A percentile compares a stretch with the other conserved stretches of the same genome.
phyloP scores from a whole-genome alignment of 2,797 vertebrate species.

The Platalea minor region DNA sequence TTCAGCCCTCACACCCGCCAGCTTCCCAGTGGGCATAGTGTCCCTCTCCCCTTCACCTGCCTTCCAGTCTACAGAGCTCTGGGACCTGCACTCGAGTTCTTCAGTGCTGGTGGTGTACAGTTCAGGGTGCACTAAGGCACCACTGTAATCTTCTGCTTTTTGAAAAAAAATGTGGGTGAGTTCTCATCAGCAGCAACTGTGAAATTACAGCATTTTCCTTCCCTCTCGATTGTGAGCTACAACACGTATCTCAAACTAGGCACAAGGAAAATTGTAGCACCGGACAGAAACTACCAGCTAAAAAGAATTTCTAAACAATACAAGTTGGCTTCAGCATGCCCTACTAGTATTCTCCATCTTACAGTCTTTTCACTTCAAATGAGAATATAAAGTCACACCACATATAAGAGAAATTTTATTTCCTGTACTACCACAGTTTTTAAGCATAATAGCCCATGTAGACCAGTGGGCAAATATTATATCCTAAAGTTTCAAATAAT shows the following conservation, averaged over 20 bases:
- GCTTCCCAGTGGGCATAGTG: too few species aligned
- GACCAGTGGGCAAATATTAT: conserved; percentile 20
- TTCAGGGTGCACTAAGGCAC: neutral
- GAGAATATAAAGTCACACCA: neutral
- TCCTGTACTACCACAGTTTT: neutral
- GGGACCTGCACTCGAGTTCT: accelerated
- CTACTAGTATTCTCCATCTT: neutral
- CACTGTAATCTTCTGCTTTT: neutral
- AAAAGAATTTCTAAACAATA: neutral
- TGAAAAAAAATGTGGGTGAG: neutral
- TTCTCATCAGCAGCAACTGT: neutral
- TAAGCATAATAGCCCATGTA: neutral
- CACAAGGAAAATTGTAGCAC: neutral
- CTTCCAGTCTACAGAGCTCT: neutral
- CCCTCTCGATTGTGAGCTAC: neutral
- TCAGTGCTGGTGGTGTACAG: neutral
- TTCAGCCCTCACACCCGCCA: neutral
- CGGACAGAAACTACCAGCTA: neutral
- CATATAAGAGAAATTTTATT: conserved; percentile 18
- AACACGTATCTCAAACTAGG: neutral
- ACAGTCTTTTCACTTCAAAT: conserved; percentile 8
- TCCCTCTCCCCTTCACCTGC: neutral
- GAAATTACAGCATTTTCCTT: neutral
- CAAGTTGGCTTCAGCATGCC: neutral
- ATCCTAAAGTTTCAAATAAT: conserved; percentile 55